Conservation (phyloP, 2,113 vertebrate genomes). For the Centropus unirufus region DNA sequence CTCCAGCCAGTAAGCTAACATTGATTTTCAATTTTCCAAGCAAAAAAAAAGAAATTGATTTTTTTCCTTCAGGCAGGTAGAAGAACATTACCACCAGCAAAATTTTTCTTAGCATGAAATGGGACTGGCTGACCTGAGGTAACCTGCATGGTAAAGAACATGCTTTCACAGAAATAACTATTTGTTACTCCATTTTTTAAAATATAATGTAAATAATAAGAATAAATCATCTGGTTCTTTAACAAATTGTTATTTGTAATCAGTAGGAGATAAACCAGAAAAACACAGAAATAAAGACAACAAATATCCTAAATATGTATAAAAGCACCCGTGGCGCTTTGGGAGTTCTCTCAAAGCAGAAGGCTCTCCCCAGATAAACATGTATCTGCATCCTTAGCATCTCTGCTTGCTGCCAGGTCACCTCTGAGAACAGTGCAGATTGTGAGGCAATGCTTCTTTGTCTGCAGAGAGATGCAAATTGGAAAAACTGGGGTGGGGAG, state of each 20-base stretch:
- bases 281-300: neutral
- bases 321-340: neutral
- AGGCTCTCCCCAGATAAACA: rapidly evolving
- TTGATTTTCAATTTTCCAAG: constrained; percentile 49
- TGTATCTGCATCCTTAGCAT: too few relatives aligned
- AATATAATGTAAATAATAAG: neutral
- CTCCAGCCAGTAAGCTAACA: neutral
- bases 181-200: neutral
- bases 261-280: neutral
- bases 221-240: neutral
- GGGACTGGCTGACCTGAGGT: neutral
- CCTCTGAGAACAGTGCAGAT: neutral
- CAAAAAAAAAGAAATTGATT: neutral
- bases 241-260: neutral
- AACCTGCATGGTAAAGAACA: neutral
- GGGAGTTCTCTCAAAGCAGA: neutral
- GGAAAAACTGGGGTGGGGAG: neutral
- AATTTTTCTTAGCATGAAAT: neutral
- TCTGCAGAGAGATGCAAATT: neutral
- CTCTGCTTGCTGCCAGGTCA: neutral
- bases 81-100: neutral
- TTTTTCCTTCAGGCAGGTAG: neutral
- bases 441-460: neutral
- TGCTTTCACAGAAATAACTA: neutral
- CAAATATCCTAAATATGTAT: neutral